These are phyloP conservation scores for Echinometra lucunter DNA, from an alignment of 53 echinoderm and acorn worm species.

Conservation along the genomic window DNA sequence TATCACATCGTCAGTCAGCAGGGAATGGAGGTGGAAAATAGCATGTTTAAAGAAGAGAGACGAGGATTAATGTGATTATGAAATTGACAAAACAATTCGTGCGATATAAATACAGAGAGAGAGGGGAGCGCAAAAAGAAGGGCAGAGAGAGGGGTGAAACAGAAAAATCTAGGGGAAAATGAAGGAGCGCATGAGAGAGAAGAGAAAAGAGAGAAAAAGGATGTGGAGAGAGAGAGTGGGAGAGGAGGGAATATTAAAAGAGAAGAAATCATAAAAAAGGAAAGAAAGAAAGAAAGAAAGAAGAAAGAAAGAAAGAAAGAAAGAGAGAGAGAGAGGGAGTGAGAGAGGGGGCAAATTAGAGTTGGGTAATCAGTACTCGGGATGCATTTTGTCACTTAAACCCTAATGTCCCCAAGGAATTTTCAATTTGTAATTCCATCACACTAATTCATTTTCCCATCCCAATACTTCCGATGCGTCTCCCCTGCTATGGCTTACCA, in stretches of 20 bases:
- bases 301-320: too few relatives aligned
- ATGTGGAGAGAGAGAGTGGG: too few relatives aligned
- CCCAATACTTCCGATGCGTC: background rate
- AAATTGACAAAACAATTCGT: background rate
- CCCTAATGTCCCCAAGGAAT: background rate
- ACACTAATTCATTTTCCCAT: background rate
- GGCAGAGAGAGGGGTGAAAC: background rate
- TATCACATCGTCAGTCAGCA: slow-evolving; percentile 7
- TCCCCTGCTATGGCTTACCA: too few relatives aligned
- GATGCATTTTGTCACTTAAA: background rate
- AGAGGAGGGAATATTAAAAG: too few relatives aligned
- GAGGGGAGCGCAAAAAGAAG: background rate
- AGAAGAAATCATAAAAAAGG: too few relatives aligned
- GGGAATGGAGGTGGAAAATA: background rate
- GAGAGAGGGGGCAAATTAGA: background rate
- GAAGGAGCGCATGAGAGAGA: too few relatives aligned
- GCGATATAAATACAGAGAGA: background rate
- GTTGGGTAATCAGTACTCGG: background rate
- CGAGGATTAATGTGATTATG: background rate
- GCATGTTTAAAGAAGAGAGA: background rate
- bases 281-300: too few relatives aligned
- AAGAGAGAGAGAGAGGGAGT: background rate
- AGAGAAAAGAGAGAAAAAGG: too few relatives aligned
- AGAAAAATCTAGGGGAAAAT: background rate
- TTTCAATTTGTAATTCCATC: background rate